Percentiles rank a stretch among this genome's conserved stretches.
phyloP scores from a whole-genome alignment of 2,113 vertebrate species.

The Tringa solitaria region DNA sequence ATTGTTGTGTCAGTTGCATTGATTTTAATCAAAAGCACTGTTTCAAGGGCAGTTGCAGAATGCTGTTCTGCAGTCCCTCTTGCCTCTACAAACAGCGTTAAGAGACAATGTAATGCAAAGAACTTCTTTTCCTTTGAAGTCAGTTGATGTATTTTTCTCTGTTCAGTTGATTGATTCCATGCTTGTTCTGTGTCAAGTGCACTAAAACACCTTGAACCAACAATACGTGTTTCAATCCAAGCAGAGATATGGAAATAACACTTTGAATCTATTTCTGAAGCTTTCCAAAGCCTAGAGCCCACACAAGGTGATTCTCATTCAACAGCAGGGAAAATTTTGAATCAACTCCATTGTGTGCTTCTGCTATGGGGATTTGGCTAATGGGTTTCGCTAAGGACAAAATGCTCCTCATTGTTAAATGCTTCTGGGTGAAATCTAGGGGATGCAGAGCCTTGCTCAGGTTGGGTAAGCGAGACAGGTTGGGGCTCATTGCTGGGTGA shows the following conservation, averaged over 20 bases:
- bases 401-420: rapidly evolving
- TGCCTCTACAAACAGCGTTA: background rate
- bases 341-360: background rate
- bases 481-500: background rate
- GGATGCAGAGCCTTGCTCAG: rapidly evolving
- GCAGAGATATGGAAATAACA: background rate
- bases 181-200: background rate
- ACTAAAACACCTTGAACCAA: background rate
- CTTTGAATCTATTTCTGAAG: background rate
- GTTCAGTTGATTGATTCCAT: background rate
- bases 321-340: background rate
- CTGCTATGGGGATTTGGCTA: background rate
- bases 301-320: background rate
- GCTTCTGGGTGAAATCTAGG: background rate
- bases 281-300: background rate
- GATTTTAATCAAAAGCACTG: background rate
- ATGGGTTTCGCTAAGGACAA: background rate
- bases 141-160: background rate
- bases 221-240: rapidly evolving
- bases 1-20: background rate
- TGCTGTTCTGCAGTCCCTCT: background rate
- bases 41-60: background rate
- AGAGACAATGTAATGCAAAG: background rate
- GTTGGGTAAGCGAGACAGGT: background rate
- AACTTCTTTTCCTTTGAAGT: background rate